A percentile compares a stretch with the other conserved stretches of the same genome.
These are phyloP conservation scores for Harmothoe impar DNA, from an alignment of 2,888 invertebrate species.

Conservation along the genomic window DNA sequence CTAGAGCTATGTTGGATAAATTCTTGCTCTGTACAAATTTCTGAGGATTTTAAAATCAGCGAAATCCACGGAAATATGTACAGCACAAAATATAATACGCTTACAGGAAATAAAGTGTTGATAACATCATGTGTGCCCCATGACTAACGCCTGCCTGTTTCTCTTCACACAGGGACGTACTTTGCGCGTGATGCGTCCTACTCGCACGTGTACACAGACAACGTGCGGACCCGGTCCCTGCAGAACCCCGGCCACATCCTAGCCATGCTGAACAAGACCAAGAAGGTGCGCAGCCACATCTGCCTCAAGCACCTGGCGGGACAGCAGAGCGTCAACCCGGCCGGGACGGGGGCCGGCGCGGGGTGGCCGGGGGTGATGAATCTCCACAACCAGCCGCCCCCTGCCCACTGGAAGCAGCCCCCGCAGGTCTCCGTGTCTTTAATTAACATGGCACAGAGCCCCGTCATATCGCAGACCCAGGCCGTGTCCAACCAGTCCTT, in stretches of 20 bases:
- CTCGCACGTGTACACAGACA: conserved; percentile 72
- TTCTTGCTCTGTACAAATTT: too few species aligned
- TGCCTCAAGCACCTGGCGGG: conserved; percentile 34
- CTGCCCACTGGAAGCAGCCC: conserved; percentile 27
- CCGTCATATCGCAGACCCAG: background rate
- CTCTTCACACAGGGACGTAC: conserved; percentile 68
- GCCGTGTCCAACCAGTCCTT: background rate
- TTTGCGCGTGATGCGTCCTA: conserved; percentile 71
- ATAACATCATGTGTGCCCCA: too few species aligned
- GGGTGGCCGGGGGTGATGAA: background rate
- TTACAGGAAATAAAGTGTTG: too few species aligned
- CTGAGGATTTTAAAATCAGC: too few species aligned
- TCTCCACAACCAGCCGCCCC: background rate
- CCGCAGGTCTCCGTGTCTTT: background rate
- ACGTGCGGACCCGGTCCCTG: conserved; percentile 49
- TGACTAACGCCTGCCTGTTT: background rate
- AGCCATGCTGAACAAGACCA: conserved; percentile 42
- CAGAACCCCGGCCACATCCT: conserved; percentile 54
- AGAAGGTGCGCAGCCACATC: background rate
- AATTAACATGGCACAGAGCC: background rate
- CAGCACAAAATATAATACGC: too few species aligned
- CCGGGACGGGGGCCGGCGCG: too few species aligned
- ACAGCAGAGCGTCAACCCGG: background rate
- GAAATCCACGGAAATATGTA: too few species aligned
- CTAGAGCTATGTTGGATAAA: too few species aligned